Conservation (phyloP, 2,113 vertebrate species). For the Ascaphus truei region DNA sequence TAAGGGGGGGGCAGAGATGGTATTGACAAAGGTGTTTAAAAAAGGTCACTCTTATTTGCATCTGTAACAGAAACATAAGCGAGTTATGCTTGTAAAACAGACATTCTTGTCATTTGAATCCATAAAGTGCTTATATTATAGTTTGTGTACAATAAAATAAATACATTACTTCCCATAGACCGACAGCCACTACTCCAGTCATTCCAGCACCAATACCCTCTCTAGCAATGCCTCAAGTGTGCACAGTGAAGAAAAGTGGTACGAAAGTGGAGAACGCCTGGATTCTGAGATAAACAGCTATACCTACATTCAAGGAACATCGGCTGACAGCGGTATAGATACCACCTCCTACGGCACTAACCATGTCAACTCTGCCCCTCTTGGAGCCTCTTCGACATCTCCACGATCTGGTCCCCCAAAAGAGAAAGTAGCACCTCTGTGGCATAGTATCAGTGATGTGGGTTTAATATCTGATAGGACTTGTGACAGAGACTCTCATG, state of each 20-base stretch:
- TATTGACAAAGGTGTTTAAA: too few relatives aligned
- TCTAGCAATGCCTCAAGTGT: conserved; percentile 90
- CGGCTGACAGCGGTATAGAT: conserved; percentile 89
- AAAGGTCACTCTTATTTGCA: too few relatives aligned
- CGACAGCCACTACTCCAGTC: conserved; percentile 90
- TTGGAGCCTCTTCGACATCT: conserved; percentile 69
- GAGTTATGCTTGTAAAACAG: too few relatives aligned
- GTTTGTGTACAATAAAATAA: too few relatives aligned
- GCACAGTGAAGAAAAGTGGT: conserved; percentile 95
- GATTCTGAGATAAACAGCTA: conserved; percentile 84
- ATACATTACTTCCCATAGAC: conserved; percentile 61
- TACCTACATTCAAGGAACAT: conserved; percentile 84
- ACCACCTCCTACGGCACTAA: conserved; percentile 85
- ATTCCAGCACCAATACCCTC: conserved; percentile 93
- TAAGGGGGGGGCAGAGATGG: too few relatives aligned
- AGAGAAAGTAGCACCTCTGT: conserved; percentile 76
- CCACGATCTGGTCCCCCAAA: conserved; percentile 63
- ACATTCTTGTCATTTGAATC: too few relatives aligned
- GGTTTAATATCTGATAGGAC: conserved; percentile 78
- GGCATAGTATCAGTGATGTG: conserved; percentile 86
- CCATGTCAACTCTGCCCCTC: conserved; percentile 76
- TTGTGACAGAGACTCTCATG: conserved; percentile 61
- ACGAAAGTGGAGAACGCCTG: conserved; percentile 74
- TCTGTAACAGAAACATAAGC: too few relatives aligned
- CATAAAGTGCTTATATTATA: too few relatives aligned